Conservation (phyloP, 1,140 invertebrate genomes). For the Triops longicaudatus region DNA sequence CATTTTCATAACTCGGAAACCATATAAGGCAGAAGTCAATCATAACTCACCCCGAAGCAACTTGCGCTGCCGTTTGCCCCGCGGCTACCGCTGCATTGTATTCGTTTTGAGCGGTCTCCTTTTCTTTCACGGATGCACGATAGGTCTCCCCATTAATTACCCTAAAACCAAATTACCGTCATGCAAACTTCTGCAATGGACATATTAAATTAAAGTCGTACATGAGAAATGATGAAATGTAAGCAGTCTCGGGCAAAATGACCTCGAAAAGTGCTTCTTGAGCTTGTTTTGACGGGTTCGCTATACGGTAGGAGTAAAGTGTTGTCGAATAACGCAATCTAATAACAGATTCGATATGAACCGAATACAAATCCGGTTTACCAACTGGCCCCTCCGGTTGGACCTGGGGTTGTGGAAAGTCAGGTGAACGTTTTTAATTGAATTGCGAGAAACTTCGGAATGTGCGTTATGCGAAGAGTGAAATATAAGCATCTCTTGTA, state of each 20-base stretch:
- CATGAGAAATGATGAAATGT: slow-evolving; percentile 55
- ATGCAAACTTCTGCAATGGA: background rate
- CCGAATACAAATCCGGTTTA: slow-evolving; percentile 32
- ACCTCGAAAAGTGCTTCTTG: slow-evolving; percentile 48
- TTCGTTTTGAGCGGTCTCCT: slow-evolving; percentile 53
- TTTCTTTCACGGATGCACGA: slow-evolving; percentile 49
- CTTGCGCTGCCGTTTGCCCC: slow-evolving; percentile 52
- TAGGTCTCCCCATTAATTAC: slow-evolving; percentile 46
- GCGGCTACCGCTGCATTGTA: slow-evolving; percentile 51
- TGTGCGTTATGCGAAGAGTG: too few species aligned
- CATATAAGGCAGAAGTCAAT: too few species aligned
- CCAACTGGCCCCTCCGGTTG: background rate
- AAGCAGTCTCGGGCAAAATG: slow-evolving; percentile 54
- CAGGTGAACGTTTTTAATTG: too few species aligned
- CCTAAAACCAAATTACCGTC: slow-evolving; percentile 34
- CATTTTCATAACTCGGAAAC: too few species aligned
- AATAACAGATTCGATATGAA: slow-evolving; percentile 49
- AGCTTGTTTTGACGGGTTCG: slow-evolving; percentile 45
- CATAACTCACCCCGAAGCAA: background rate
- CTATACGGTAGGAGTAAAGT: slow-evolving; percentile 47
- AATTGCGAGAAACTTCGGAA: background rate
- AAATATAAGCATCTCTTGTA: too few species aligned
- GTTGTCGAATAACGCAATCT: slow-evolving; percentile 52
- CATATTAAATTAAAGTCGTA: slow-evolving; percentile 35
- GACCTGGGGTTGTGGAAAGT: background rate